These are phyloP conservation scores for Dolomedes plantarius DNA, from an alignment of 2,888 invertebrate species.

Conservation along the genomic window DNA sequence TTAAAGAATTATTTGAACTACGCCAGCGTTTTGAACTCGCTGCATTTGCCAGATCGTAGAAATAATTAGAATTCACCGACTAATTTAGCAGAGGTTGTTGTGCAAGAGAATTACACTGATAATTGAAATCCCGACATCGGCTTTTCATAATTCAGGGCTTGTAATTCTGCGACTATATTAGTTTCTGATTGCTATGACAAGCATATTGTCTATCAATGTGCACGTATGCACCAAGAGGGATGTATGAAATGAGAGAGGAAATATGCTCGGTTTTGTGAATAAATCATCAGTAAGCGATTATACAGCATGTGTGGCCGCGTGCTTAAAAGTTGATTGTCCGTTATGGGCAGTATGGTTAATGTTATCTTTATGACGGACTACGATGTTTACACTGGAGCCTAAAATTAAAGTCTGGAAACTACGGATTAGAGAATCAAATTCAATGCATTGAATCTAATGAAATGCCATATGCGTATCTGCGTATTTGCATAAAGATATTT, in stretches of 20 bases:
- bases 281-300: not conserved
- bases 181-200: not conserved
- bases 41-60: not conserved
- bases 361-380: too few species aligned
- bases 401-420: too few species aligned
- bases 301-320: not conserved
- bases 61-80: conserved; percentile 9
- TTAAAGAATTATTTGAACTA: not conserved
- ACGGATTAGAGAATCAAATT: too few species aligned
- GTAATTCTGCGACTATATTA: not conserved
- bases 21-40: not conserved
- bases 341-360: too few species aligned
- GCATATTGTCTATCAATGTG: not conserved
- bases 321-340: not conserved
- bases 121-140: not conserved
- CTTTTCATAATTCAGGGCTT: conserved; percentile 6
- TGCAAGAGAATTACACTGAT: not conserved
- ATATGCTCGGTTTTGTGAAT: conserved; percentile 2
- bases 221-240: not conserved
- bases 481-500: too few species aligned
- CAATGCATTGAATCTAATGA: too few species aligned
- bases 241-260: not conserved
- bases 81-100: not conserved
- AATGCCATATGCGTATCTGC: too few species aligned
- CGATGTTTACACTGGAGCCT: too few species aligned